Evolutionary conservation across 2,113 vertebrate genomes (phyloP), one percentile per base, ranked within the genome.

Genomic region (Colinus virginianus): DNA sequence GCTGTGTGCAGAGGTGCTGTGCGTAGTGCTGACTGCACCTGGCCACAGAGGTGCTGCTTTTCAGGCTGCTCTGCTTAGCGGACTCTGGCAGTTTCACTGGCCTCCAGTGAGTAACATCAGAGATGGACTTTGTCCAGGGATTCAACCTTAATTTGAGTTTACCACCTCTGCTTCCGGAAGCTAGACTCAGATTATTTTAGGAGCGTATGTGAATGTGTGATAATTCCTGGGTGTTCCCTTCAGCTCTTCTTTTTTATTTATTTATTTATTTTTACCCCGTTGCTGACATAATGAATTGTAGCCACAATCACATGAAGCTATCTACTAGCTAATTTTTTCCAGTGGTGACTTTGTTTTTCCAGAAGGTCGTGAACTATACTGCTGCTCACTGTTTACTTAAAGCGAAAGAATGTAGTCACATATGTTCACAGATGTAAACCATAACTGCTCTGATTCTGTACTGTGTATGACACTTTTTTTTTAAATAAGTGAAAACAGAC

Each of bases 291-390:
- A 95, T 87, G 72, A 95, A 81, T 91, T 92, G 21, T 93, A 90
- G 80, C 92, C 59, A 80, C 51, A 96, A 61, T 76, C 93, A 70
- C 94, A 88, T 72, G 84, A 95, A 91, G 83, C 92, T 77, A 91
- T 93, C 91, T 91, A 93, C 75, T 55, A 96, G 96, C 92, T 95
- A 69, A 94, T 67, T 95, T 97, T 84, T 94, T 97, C 97, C 97
- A 96, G 20, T 63, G 25, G 48, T 93, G 90, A 95, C 48, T 76
- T 93, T 94, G 95, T 96, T 86, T 68, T 91, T 38, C 64, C 84
- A 84, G 69, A 96, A 95, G 84, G 95, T 94, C 87, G 43, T 34
- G 34, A 90, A 78, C 91, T 94, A 59, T 49, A 40, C 68, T 85
- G 76, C 81, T 95, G 90, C 92, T 90, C 49, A 75, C 83, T 93